A percentile compares a stretch with the other conserved stretches of the same genome.
Evolutionary conservation across 1,140 invertebrate genomes (phyloP).

Genomic region (Coelopa frigida): DNA sequence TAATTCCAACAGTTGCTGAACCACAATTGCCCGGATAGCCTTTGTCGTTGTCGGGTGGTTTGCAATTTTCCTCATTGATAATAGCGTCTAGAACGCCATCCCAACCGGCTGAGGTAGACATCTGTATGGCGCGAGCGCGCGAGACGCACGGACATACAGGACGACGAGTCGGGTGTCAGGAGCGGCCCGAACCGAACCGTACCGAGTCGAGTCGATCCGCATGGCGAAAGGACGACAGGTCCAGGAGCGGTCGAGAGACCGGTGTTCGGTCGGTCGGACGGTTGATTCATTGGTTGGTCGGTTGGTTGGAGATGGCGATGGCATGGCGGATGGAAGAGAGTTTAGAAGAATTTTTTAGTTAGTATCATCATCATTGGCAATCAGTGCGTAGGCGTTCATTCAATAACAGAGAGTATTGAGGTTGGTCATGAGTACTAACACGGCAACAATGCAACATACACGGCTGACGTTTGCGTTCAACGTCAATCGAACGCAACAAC

Average conservation of each 20-base stretch:
- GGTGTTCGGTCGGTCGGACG: slow-evolving; percentile 1
- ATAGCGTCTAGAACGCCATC: slow-evolving; percentile 91
- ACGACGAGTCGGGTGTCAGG: neutral
- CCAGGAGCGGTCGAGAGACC: slow-evolving; percentile 6
- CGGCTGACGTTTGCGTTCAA: too few relatives aligned
- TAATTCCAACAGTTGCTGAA: slow-evolving; percentile 84
- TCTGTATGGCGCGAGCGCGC: slow-evolving; percentile 52
- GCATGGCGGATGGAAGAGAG: slow-evolving; percentile 4
- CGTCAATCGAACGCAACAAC: too few relatives aligned
- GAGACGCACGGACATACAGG: neutral
- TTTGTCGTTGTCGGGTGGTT: slow-evolving; percentile 75
- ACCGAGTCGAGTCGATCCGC: neutral
- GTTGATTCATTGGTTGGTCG: neutral
- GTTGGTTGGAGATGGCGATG: neutral
- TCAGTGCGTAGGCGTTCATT: too few relatives aligned
- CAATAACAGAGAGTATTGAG: too few relatives aligned
- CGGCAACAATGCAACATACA: too few relatives aligned
- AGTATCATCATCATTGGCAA: too few relatives aligned
- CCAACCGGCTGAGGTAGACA: slow-evolving; percentile 98
- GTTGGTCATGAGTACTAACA: too few relatives aligned
- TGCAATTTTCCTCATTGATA: slow-evolving; percentile 91
- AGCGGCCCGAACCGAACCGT: neutral
- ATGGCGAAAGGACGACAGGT: slow-evolving; percentile 1
- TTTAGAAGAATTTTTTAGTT: slow-evolving; percentile 11
- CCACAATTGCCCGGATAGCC: slow-evolving; percentile 87